Conservation (phyloP, 2,888 invertebrate species). For the Drosophila koepferae region DNA sequence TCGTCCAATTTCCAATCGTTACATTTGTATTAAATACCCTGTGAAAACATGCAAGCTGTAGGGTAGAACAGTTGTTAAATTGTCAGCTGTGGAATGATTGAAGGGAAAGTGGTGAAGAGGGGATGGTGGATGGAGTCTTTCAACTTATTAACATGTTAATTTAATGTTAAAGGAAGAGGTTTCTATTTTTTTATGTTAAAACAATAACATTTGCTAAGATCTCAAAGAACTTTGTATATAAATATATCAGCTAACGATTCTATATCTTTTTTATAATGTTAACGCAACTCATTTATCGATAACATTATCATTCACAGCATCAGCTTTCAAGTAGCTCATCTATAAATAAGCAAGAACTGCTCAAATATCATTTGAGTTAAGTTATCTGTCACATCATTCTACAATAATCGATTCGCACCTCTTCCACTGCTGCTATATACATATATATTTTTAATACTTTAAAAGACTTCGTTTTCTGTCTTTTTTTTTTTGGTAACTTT, state of each 20-base stretch:
- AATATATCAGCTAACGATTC: background rate
- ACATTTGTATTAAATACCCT: slow-evolving; percentile 1
- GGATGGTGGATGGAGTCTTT: background rate
- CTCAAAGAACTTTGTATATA: background rate
- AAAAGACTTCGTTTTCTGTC: background rate
- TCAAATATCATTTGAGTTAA: slow-evolving; percentile 1
- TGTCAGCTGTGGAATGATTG: too few species aligned
- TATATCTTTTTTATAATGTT: background rate
- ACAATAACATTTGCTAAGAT: background rate
- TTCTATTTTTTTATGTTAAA: background rate
- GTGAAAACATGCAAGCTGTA: background rate
- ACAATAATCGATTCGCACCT: slow-evolving; percentile 6
- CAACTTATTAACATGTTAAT: background rate
- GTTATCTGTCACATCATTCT: background rate
- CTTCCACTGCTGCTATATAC: slow-evolving; percentile 1
- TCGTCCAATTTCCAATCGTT: slow-evolving; percentile 13
- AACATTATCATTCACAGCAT: background rate
- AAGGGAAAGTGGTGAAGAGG: too few species aligned
- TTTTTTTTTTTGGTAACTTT: slow-evolving; percentile 23
- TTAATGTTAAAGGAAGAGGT: too few species aligned
- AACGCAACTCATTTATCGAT: background rate
- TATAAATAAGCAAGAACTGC: background rate
- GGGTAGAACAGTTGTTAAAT: background rate
- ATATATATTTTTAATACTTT: slow-evolving; percentile 32
- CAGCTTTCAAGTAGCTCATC: background rate